phyloP scores from a whole-genome alignment of 2,113 vertebrate species.

The Psophia crepitans region DNA sequence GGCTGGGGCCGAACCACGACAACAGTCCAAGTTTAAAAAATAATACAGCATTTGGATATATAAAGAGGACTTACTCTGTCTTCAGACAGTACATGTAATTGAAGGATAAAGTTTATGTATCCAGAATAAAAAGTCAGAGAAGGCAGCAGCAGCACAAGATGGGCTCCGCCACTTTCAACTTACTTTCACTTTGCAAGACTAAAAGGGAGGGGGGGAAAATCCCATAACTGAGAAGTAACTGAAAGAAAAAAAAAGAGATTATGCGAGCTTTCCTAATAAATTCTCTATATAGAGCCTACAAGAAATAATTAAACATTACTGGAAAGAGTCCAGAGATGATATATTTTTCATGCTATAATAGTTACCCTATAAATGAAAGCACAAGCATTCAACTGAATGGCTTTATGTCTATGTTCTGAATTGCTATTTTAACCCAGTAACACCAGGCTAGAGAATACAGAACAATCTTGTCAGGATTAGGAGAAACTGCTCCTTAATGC shows the following conservation, averaged over 20 bases:
- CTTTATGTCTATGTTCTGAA: background rate
- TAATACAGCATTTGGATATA: background rate
- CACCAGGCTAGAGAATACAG: background rate
- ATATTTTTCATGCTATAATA: background rate
- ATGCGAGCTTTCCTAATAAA: background rate
- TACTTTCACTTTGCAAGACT: background rate
- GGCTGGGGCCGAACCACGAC: too few relatives aligned
- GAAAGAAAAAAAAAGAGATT: background rate
- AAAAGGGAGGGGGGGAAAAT: accelerated
- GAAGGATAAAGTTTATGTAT: background rate
- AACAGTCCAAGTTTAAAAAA: background rate
- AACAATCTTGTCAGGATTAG: background rate
- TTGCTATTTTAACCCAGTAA: background rate
- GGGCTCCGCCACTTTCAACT: background rate
- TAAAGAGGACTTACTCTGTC: background rate
- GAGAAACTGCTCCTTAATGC: background rate
- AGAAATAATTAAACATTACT: background rate
- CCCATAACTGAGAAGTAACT: background rate
- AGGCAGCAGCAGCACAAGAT: background rate
- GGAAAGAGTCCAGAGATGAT: background rate
- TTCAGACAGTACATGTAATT: background rate
- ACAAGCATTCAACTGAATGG: background rate
- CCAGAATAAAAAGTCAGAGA: background rate
- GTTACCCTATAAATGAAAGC: background rate
- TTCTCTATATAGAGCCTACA: background rate